These are phyloP conservation scores for Cyanoramphus novaezelandiae DNA, from an alignment of 2,113 vertebrate genomes.

Conservation along the genomic window DNA sequence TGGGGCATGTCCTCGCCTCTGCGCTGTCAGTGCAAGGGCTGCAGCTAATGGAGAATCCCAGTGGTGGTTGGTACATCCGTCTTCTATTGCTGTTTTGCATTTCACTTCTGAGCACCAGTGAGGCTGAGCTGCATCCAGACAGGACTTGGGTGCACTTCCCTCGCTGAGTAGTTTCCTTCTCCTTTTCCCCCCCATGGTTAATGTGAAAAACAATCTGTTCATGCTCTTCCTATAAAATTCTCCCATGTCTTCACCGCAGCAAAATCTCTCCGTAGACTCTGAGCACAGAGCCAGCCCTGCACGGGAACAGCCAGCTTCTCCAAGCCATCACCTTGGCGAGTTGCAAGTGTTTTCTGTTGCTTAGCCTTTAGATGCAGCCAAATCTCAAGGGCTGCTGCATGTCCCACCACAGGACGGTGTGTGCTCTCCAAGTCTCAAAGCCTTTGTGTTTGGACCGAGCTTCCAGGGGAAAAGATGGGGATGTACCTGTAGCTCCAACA, in stretches of 20 bases:
- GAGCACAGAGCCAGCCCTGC: background rate
- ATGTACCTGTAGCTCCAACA: background rate
- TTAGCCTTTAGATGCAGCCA: background rate
- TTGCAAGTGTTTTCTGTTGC: background rate
- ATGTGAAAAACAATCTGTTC: background rate
- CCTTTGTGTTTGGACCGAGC: background rate
- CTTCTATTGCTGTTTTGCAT: slow-evolving; percentile 19
- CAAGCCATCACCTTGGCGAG: rapidly evolving
- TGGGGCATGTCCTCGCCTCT: background rate
- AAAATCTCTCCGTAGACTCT: background rate
- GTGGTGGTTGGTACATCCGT: background rate
- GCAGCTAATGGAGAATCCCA: background rate
- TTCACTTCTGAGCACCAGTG: slow-evolving; percentile 23
- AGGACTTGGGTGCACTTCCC: slow-evolving; percentile 12
- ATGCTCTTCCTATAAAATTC: slow-evolving; percentile 19
- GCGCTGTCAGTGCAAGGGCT: background rate
- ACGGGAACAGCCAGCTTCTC: rapidly evolving
- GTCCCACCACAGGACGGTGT: background rate
- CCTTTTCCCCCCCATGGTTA: background rate
- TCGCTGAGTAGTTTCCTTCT: background rate
- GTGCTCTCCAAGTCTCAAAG: background rate
- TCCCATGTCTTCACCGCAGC: background rate
- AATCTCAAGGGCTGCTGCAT: background rate
- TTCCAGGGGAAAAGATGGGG: background rate
- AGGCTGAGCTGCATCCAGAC: slow-evolving; percentile 29